Base-by-base conservation (phyloP, 2,113 vertebrate species). In the Spheniscus mendiculus region DNA sequence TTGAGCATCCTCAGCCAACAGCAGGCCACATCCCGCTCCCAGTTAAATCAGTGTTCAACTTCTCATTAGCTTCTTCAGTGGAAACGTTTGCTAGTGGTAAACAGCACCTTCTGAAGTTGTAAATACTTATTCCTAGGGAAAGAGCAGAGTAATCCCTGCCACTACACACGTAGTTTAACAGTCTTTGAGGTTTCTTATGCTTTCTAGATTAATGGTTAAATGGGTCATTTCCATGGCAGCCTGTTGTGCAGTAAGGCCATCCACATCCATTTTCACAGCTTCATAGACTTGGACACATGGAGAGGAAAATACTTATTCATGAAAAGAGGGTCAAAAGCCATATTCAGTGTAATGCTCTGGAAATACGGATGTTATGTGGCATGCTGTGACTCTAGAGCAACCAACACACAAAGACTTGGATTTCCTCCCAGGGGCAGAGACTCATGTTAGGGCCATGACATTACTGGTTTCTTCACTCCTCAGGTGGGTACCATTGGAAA, bases 361-460 rank as follows among this genome's bases (percentile, higher is more conserved):
- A 87, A 78, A 50, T 11, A 52, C 2, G 3, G 20, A 13, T 44
- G 11, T 52, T 38, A 53, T 2, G 10, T 25, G 26, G 38, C 26
- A 77, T 20, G 9, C 27, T 72, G 25, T 34, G 19, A 65, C 18
- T 78, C 45, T 34, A 18, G 8, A 84, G 34, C 4, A 76, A n/a
- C 4, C 7, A 52, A 26, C 30, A 22, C 6, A 30, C 44, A 77
- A 61, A 84, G 27, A 12, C 4, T 50, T 87, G 19, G 10, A 65
- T 59, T 89, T 91, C 45, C 20, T 67, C 45, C 42, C 23, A 59
- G 21, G 4, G 22, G 8, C 50, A 87, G 52, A 86, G 29, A 42
- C 3, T 34, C 40, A 15, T 1, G 2, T 47, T 15, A 16, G 21
- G 10, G 11, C 5, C n/a, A 6, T 36, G 25, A 36, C 10, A 25